Conservation (phyloP, 2,888 invertebrate species). For the Zonitis immaculata region DNA sequence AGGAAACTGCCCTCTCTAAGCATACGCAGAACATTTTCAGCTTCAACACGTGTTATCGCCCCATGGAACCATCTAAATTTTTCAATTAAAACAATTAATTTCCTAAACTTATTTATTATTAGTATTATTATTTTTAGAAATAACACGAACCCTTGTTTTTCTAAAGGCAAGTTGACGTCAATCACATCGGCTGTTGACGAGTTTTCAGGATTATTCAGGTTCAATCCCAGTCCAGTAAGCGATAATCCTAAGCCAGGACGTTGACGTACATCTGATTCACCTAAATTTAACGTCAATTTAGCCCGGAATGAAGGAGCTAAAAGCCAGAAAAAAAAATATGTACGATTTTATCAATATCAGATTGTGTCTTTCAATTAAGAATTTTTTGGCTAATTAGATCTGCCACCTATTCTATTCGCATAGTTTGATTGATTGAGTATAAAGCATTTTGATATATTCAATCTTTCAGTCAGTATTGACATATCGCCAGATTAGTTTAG, state of each 20-base stretch:
- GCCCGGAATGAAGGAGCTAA: constrained; percentile 56
- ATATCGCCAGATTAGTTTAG: constrained; percentile 12
- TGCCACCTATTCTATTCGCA: neutral
- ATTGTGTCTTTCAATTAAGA: neutral
- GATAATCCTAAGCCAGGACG: constrained; percentile 48
- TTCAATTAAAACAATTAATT: constrained; percentile 6
- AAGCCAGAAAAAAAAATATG: constrained; percentile 4
- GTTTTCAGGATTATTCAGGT: constrained; percentile 50
- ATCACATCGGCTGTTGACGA: constrained; percentile 69
- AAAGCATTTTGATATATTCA: constrained; percentile 6
- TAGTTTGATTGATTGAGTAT: neutral
- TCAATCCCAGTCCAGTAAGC: constrained; percentile 43
- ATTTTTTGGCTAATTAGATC: neutral
- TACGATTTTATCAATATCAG: neutral
- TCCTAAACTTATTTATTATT: neutral
- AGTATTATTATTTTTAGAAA: neutral
- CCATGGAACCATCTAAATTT: constrained; percentile 92
- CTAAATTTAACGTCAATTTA: constrained; percentile 72
- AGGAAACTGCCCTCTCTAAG: constrained; percentile 89
- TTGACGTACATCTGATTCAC: constrained; percentile 52
- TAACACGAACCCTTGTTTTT: constrained; percentile 75
- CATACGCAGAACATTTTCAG: constrained; percentile 79
- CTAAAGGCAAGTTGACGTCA: constrained; percentile 75
- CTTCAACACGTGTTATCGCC: constrained; percentile 84
- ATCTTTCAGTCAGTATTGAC: constrained; percentile 13